Evolutionary conservation across 2,888 invertebrate species (phyloP).

Genomic region (Acrobeloides nanus): DNA sequence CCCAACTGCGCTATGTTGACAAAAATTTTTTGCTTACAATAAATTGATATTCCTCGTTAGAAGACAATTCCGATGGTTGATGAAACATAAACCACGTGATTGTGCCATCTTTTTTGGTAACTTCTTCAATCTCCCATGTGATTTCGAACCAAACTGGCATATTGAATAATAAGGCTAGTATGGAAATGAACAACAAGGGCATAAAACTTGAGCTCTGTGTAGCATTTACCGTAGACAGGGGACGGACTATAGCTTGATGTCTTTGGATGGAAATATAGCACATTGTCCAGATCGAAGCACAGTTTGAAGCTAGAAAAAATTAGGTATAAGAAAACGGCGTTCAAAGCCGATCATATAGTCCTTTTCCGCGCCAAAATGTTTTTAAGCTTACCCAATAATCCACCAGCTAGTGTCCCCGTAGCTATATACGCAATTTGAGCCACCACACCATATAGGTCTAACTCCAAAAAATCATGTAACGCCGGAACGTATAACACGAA

Average conservation of each 20-base stretch:
- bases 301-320: slow-evolving; percentile 39
- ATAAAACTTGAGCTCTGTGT: slow-evolving; percentile 19
- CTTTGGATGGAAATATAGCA: slow-evolving; percentile 49
- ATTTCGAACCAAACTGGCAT: slow-evolving; percentile 48
- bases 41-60: slow-evolving; percentile 29
- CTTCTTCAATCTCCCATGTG: slow-evolving; percentile 29
- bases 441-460: slow-evolving; percentile 25
- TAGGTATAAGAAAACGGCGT: slow-evolving; percentile 35
- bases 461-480: slow-evolving; percentile 41
- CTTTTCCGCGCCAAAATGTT: slow-evolving; percentile 29
- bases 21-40: slow-evolving; percentile 14
- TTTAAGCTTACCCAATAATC: slow-evolving; percentile 15
- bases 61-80: slow-evolving; percentile 29
- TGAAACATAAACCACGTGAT: slow-evolving; percentile 27
- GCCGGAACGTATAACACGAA: slow-evolving; percentile 50
- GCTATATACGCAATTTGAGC: slow-evolving; percentile 48
- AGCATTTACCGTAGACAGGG: slow-evolving; percentile 25
- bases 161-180: slow-evolving; percentile 44
- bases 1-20: neutral
- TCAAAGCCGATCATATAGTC: slow-evolving; percentile 35
- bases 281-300: slow-evolving; percentile 52
- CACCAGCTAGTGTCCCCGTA: slow-evolving; percentile 40
- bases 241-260: slow-evolving; percentile 35
- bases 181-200: slow-evolving; percentile 34
- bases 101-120: slow-evolving; percentile 12